Base-by-base conservation (phyloP, 64 coral and sea anemone genomes). In the Montipora cactus region DNA sequence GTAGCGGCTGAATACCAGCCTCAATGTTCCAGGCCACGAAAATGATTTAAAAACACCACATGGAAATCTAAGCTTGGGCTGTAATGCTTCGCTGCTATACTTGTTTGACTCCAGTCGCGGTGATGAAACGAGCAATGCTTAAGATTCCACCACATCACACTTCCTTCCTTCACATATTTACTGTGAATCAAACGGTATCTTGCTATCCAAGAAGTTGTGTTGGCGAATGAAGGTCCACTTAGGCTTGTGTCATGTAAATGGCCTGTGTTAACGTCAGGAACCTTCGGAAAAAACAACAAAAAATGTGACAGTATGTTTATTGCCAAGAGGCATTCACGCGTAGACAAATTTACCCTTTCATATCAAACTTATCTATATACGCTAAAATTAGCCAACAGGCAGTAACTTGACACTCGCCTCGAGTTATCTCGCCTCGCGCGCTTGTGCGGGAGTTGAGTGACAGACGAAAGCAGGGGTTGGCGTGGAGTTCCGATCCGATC, bases 261-360 rank as follows among this genome's bases (percentile, higher is more conserved):
- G 46, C 61, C 8, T 44, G 44, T 47, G 3, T 44, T n/a, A 69
- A 83, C 88, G 76, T 95, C 93, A 95, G 83, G 88, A 90, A 95
- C 88, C 88, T 95, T 90, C 80, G 74, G 78, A 89, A 72, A 86
- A 88, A 95, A 90, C 71, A 90, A 95, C 84, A 84, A 46, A 64
- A 92, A 83, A 45, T 51, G 88, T 90, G 70, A 90, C 88, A 82
- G 58, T 90, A 71, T 90, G 37, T 89, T 75, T 68, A 94, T 64
- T 51, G 79, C 14, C 72, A 84, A 94, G 79, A 95, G 37, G 89
- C 88, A 95, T 74, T 95, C 93, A 90, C 88, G 88, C 93, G 66
- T 95, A 53, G 75, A 93, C 76, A 90, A 95, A 87, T 78, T 81
- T 94, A 90, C 88, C 93, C 87, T 84, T 90, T 44, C 76, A 90